These are phyloP conservation scores for Mormyrus proboscirostris DNA, from an alignment of 2,797 vertebrate genomes.

Conservation along the genomic window DNA sequence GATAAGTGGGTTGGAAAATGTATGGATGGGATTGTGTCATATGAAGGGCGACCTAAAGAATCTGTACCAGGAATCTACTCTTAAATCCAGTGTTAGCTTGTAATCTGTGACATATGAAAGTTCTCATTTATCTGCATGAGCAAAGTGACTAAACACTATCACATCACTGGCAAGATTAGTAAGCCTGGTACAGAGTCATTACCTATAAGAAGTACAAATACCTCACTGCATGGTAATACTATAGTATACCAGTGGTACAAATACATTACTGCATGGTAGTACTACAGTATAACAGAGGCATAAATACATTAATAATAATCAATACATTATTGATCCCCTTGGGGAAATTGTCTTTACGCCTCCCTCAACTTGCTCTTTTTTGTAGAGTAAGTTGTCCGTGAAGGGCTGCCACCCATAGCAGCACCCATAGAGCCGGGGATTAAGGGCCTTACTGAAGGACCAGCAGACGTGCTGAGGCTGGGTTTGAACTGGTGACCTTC, in stretches of 20 bases:
- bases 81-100: neutral
- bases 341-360: too few relatives aligned
- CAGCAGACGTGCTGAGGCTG: too few relatives aligned
- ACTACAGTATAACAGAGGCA: neutral
- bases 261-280: neutral
- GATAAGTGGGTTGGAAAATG: too few relatives aligned
- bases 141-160: neutral
- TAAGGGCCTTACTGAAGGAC: too few relatives aligned
- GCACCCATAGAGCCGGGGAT: too few relatives aligned
- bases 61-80: neutral
- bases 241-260: neutral
- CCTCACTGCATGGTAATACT: neutral
- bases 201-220: neutral
- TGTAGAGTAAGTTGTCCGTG: too few relatives aligned
- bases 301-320: neutral
- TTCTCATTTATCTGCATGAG: neutral
- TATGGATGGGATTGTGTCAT: too few relatives aligned
- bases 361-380: too few relatives aligned
- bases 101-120: neutral
- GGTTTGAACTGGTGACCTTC: too few relatives aligned
- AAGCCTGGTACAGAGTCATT: neutral
- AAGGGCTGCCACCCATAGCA: too few relatives aligned
- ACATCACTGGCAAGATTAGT: neutral
- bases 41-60: neutral
- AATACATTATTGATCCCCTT: too few relatives aligned